Percentiles rank a stretch among this genome's conserved stretches.
These are phyloP conservation scores for Calephelis nemesis DNA, from an alignment of 1,140 invertebrate genomes.

Conservation along the genomic window DNA sequence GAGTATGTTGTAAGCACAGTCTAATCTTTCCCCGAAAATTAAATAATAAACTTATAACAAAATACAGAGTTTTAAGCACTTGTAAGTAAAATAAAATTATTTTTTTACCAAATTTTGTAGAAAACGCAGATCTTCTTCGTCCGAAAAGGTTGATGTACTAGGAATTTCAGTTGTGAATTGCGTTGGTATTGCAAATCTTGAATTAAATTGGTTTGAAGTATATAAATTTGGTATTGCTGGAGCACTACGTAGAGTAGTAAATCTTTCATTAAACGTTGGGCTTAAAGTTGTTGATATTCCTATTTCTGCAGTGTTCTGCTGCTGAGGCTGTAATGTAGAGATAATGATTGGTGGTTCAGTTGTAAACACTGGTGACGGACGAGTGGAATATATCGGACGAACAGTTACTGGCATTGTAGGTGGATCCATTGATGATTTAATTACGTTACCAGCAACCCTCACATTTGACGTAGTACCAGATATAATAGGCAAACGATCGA, in stretches of 20 bases:
- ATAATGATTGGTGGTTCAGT: conserved; percentile 48
- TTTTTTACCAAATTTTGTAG: conserved; percentile 72
- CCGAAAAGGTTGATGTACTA: conserved; percentile 73
- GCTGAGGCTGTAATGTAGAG: conserved; percentile 60
- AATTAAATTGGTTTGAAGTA: conserved; percentile 24
- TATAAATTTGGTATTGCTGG: conserved; percentile 34
- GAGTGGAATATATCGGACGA: conserved; percentile 58
- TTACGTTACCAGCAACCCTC: conserved; percentile 63
- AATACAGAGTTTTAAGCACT: too few relatives aligned
- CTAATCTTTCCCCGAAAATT: too few relatives aligned
- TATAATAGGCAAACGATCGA: conserved; percentile 51
- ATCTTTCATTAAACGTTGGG: conserved; percentile 47
- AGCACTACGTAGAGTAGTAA: conserved; percentile 36
- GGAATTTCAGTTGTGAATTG: conserved; percentile 64
- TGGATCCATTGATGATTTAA: conserved; percentile 53
- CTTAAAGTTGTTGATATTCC: conserved; percentile 61
- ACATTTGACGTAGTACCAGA: conserved; percentile 67
- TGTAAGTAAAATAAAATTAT: conserved; percentile 3
- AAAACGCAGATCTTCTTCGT: conserved; percentile 77
- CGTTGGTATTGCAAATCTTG: conserved; percentile 17
- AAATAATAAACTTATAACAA: not conserved
- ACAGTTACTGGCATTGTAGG: conserved; percentile 59
- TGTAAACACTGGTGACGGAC: conserved; percentile 39
- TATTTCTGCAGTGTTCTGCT: conserved; percentile 49
- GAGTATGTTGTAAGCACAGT: too few relatives aligned